phyloP scores from a whole-genome alignment of 2,113 vertebrate species.

The Mormyrus lacerda region DNA sequence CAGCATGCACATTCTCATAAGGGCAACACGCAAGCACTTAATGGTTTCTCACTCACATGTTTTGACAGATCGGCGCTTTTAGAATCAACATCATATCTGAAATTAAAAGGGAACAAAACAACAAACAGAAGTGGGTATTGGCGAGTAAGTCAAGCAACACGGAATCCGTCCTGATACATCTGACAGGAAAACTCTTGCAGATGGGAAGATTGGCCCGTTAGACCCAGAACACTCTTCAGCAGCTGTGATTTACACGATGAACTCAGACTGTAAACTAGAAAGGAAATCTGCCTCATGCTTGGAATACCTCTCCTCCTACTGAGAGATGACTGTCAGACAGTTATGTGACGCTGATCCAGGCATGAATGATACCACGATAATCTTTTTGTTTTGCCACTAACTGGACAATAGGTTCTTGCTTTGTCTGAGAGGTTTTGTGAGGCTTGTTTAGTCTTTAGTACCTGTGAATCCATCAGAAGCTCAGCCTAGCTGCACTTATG shows the following conservation, averaged over 20 bases:
- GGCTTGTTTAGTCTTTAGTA: background rate
- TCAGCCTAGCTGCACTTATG: background rate
- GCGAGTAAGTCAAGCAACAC: background rate
- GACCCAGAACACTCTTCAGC: background rate
- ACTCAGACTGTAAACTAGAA: background rate
- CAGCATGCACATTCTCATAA: background rate
- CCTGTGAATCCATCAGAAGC: background rate
- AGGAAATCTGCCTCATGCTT: background rate
- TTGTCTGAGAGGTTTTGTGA: background rate
- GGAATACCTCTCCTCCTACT: background rate
- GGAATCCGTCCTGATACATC: background rate
- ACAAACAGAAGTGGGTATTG: background rate
- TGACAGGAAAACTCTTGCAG: background rate
- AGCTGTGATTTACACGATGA: background rate
- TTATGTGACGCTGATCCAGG: background rate
- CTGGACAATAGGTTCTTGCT: background rate
- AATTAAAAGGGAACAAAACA: conserved; percentile 40
- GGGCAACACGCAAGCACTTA: conserved; percentile 2
- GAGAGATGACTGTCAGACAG: background rate
- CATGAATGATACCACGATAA: background rate
- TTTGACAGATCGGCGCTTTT: conserved; percentile 90
- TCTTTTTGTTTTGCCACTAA: background rate
- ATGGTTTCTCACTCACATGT: conserved; percentile 70
- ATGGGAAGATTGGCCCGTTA: background rate
- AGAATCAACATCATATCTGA: conserved; percentile 88